Percentiles rank a stretch among this genome's conserved stretches.
Conservation (phyloP, 1,140 invertebrate species). For the Trialeurodes vaporariorum region DNA sequence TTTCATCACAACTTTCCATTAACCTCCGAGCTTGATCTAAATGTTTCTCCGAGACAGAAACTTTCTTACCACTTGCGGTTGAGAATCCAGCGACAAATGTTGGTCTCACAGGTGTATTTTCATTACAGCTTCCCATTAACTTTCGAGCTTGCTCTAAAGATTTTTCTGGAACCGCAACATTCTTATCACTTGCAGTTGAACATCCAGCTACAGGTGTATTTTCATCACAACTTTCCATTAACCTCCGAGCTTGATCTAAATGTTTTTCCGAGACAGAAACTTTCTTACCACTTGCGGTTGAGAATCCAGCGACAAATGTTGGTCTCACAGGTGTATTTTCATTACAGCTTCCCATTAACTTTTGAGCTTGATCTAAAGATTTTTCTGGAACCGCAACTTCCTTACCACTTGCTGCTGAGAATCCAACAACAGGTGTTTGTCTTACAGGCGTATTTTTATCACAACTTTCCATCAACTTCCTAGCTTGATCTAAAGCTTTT, state of each 20-base stretch:
- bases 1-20: neutral
- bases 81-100: conserved; percentile 27
- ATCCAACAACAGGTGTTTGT: conserved; percentile 22
- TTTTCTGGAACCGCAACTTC: neutral
- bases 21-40: neutral
- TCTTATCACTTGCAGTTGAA: neutral
- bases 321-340: conserved; percentile 6
- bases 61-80: conserved; percentile 33
- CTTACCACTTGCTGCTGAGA: conserved; percentile 22
- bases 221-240: conserved; percentile 16
- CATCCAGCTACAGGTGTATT: neutral
- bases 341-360: conserved; percentile 2
- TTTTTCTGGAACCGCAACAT: neutral
- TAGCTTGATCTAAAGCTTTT: neutral
- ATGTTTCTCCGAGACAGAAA: neutral
- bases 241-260: conserved; percentile 28
- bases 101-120: conserved; percentile 7
- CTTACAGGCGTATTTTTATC: conserved; percentile 5
- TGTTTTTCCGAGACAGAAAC: conserved; percentile 31
- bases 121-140: conserved; percentile 3
- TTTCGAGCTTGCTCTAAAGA: neutral
- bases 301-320: conserved; percentile 26
- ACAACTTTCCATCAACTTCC: neutral
- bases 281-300: conserved; percentile 33
- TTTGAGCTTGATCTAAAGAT: neutral